Evolutionary conservation across 2,113 vertebrate genomes (phyloP).

Genomic region (Pollimyrus isidori): DNA sequence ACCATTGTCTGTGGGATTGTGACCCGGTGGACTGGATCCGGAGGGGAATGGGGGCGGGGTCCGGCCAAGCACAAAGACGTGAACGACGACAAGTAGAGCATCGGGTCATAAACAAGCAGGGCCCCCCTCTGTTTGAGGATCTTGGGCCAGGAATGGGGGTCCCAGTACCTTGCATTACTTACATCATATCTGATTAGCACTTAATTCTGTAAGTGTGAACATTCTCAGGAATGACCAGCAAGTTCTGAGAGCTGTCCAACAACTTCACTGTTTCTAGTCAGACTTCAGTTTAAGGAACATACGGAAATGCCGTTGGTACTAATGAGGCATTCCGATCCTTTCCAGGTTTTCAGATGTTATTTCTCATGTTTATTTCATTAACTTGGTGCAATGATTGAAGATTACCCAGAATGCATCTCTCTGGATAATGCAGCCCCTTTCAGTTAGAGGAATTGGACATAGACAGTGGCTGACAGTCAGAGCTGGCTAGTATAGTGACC

Average conservation of each 20-base stretch:
- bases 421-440: background rate
- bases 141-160: background rate
- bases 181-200: background rate
- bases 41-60: background rate
- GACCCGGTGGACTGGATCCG: background rate
- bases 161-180: background rate
- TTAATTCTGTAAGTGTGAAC: background rate
- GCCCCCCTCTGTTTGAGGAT: background rate
- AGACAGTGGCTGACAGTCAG: background rate
- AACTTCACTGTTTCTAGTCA: background rate
- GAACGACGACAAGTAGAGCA: background rate
- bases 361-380: background rate
- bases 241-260: background rate
- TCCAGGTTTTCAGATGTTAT: background rate
- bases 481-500: background rate
- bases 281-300: background rate
- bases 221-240: background rate
- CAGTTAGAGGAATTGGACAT: background rate
- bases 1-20: slow-evolving; percentile 17
- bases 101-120: background rate
- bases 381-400: background rate
- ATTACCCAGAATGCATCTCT: background rate
- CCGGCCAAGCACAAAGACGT: background rate
- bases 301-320: background rate
- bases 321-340: background rate